Evolutionary conservation across 1,140 invertebrate genomes (phyloP).

Genomic region (Limonius californicus): DNA sequence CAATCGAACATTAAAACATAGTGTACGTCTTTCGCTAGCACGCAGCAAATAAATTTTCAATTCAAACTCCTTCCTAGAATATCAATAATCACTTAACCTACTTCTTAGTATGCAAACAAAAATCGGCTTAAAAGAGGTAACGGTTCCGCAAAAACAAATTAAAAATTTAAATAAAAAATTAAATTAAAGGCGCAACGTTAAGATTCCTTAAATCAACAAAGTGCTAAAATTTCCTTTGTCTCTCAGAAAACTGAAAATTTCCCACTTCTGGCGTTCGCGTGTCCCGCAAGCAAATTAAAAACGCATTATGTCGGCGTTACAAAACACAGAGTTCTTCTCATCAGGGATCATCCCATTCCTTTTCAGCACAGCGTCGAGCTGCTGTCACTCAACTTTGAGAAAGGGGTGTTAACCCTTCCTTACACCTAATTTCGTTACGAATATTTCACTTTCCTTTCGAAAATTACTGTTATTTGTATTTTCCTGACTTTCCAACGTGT

Average conservation of each 20-base stretch:
- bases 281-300: not conserved
- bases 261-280: no score
- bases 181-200: not conserved
- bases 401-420: not conserved
- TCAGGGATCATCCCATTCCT: not conserved
- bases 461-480: not conserved
- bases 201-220: not conserved
- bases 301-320: not conserved
- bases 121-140: not conserved
- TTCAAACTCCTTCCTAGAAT: not conserved
- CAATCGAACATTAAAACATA: not conserved
- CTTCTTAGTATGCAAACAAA: not conserved
- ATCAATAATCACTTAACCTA: slow-evolving; percentile 1
- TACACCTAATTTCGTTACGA: not conserved
- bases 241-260: no score
- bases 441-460: not conserved
- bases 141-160: not conserved
- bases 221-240: no score
- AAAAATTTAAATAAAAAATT: not conserved
- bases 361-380: not conserved
- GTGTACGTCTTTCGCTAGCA: not conserved
- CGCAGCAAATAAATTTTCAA: not conserved
- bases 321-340: not conserved
- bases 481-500: not conserved
- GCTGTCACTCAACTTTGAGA: not conserved